phyloP scores from a whole-genome alignment of 2,888 invertebrate species.

The Leptothorax acervorum region DNA sequence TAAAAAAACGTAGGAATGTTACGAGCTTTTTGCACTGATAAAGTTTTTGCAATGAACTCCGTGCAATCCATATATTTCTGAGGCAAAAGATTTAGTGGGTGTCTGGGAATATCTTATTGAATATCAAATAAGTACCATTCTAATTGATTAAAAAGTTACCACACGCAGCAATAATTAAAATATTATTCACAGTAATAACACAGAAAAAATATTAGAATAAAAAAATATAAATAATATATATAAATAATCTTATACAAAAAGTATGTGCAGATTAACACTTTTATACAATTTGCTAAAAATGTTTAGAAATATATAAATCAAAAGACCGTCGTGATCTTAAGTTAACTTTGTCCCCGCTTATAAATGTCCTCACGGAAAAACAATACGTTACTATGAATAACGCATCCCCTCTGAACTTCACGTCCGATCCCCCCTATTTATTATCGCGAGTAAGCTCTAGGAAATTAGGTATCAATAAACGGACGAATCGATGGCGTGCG shows the following conservation, averaged over 20 bases:
- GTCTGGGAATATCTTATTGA: background rate
- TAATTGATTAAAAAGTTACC: background rate
- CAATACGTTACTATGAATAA: background rate
- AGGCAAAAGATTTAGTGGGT: background rate
- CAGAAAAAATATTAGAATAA: background rate
- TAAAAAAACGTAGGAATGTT: background rate
- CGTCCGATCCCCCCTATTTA: background rate
- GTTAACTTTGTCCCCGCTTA: background rate
- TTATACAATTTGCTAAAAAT: background rate
- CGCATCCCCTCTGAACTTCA: background rate
- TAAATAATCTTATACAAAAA: background rate
- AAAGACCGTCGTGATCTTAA: background rate
- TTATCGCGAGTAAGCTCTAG: background rate
- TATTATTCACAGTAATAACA: background rate
- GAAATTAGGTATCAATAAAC: background rate
- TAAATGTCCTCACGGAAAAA: background rate
- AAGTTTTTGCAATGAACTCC: background rate
- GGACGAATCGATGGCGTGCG: background rate
- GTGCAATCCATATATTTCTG: background rate
- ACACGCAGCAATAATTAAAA: background rate
- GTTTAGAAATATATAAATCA: background rate
- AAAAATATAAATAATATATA: background rate
- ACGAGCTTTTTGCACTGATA: background rate
- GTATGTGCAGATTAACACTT: background rate
- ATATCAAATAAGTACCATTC: background rate